phyloP scores from a whole-genome alignment of 2,888 invertebrate genomes.

The Cosmia trapezina region DNA sequence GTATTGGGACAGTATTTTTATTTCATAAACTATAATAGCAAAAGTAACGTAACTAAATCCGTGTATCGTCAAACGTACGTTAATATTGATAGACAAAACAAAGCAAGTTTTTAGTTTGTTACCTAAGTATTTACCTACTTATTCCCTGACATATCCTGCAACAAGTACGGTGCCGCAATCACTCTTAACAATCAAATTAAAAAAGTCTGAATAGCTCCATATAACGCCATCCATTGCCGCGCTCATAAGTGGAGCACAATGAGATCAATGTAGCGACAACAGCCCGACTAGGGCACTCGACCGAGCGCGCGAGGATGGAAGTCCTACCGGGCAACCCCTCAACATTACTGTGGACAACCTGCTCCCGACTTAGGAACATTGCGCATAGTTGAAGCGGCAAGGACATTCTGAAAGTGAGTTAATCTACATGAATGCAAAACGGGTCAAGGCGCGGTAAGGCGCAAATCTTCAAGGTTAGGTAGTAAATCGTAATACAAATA shows the following conservation, averaged over 20 bases:
- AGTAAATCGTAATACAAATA: too few relatives aligned
- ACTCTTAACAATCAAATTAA: constrained; percentile 20
- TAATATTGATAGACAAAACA: background rate
- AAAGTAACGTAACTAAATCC: background rate
- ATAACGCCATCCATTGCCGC: constrained; percentile 8
- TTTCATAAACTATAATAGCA: background rate
- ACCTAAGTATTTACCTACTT: too few relatives aligned
- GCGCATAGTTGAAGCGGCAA: background rate
- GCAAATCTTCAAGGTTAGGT: too few relatives aligned
- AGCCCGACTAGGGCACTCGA: constrained; percentile 16
- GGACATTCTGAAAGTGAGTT: background rate
- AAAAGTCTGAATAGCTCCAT: background rate
- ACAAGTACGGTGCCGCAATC: background rate
- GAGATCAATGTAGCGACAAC: constrained; percentile 39
- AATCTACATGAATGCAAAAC: background rate
- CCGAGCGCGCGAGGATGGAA: constrained; percentile 6
- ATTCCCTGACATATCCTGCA: background rate
- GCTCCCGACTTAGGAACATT: constrained; percentile 5
- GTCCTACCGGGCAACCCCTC: constrained; percentile 19
- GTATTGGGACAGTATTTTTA: background rate
- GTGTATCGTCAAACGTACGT: background rate
- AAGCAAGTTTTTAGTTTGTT: background rate
- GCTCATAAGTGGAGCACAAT: constrained; percentile 30
- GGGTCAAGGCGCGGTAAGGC: background rate
- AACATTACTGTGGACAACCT: constrained; percentile 40